Evolutionary conservation across 2,888 invertebrate genomes (phyloP).

Genomic region (Acheta domesticus): DNA sequence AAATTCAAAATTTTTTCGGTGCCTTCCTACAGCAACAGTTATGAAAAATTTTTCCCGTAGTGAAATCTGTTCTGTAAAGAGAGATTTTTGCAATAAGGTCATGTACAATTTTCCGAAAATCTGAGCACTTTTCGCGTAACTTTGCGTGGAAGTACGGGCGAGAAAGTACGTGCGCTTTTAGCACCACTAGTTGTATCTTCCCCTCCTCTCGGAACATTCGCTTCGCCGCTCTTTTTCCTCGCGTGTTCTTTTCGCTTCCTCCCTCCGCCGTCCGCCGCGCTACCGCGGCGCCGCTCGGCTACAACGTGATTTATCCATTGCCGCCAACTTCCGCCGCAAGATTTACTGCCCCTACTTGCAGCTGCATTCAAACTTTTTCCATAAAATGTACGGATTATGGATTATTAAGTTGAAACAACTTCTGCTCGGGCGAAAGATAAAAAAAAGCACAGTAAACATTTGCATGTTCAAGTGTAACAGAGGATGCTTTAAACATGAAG

Average conservation of each 20-base stretch:
- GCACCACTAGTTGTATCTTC: too few relatives aligned
- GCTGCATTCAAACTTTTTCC: slow-evolving; percentile 6
- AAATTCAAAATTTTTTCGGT: too few relatives aligned
- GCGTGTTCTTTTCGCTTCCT: background rate
- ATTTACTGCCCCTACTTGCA: background rate
- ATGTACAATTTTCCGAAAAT: too few relatives aligned
- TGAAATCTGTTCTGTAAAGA: too few relatives aligned
- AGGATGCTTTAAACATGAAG: background rate
- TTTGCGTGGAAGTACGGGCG: too few relatives aligned
- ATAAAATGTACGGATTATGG: background rate
- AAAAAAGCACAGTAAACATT: background rate
- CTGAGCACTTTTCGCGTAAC: too few relatives aligned
- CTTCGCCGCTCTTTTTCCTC: background rate
- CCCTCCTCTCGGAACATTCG: too few relatives aligned
- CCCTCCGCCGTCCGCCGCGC: too few relatives aligned
- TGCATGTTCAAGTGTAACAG: background rate
- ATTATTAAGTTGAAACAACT: slow-evolving; percentile 18
- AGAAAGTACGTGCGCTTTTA: too few relatives aligned
- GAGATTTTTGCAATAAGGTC: too few relatives aligned
- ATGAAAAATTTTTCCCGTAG: too few relatives aligned
- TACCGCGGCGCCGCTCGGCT: background rate
- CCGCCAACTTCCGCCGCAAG: background rate
- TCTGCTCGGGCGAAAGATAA: background rate
- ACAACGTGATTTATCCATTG: slow-evolving; percentile 8
- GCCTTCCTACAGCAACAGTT: too few relatives aligned